Conservation (phyloP, 1,140 invertebrate genomes). For the Gryllus bimaculatus region DNA sequence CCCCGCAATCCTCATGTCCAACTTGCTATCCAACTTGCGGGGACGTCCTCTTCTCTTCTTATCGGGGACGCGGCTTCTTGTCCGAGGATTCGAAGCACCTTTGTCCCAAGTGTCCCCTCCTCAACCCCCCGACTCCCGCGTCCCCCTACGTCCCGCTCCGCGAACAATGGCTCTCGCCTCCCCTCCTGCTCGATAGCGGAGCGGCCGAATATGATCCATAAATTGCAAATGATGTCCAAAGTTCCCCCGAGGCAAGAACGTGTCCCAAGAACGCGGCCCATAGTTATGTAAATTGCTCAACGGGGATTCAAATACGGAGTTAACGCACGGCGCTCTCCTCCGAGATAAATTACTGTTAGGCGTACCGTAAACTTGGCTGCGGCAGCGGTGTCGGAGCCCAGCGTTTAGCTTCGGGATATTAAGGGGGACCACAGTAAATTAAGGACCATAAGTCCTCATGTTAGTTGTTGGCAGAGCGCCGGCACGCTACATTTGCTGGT, state of each 20-base stretch:
- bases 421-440: too few species aligned
- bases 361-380: neutral
- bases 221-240: neutral
- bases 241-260: neutral
- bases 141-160: neutral
- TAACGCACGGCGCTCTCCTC: neutral
- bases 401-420: too few species aligned
- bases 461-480: too few species aligned
- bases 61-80: neutral
- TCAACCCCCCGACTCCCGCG: neutral
- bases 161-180: neutral
- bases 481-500: too few species aligned
- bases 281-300: slow-evolving; percentile 1
- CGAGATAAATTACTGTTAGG: neutral
- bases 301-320: neutral
- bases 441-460: too few species aligned
- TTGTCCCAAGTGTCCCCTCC: neutral
- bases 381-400: too few species aligned
- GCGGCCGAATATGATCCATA: neutral
- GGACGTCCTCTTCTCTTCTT: neutral
- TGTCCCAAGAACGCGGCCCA: neutral
- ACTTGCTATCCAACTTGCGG: neutral
- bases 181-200: neutral
- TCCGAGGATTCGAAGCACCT: neutral
- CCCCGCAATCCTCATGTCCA: too few species aligned